Percentiles rank a stretch among this genome's conserved stretches.
These are phyloP conservation scores for Sebastes schlegelii DNA, from an alignment of 2,113 vertebrate species.

Conservation along the genomic window DNA sequence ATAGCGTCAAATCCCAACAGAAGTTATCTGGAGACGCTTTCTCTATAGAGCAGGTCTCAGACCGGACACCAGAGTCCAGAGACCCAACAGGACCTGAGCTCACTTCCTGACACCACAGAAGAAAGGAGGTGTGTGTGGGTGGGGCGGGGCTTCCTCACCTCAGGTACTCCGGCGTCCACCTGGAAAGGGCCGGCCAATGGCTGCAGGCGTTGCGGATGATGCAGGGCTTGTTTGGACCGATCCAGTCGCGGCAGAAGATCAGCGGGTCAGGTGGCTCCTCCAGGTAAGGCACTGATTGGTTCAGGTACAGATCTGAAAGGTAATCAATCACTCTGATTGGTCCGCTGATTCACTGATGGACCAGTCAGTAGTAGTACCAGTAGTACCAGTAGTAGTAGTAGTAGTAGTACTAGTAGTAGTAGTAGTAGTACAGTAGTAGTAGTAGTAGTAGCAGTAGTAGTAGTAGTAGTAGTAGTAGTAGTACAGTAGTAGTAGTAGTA, in stretches of 20 bases:
- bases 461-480: no score
- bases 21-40: no score
- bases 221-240: slow-evolving; percentile 92
- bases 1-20: no score
- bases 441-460: neutral
- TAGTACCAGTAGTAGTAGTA: neutral
- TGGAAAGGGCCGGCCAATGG: slow-evolving; percentile 92
- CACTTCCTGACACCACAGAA: neutral
- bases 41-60: no score
- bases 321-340: neutral
- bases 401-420: no score
- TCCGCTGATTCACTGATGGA: neutral
- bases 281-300: slow-evolving; percentile 83
- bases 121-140: neutral
- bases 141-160: slow-evolving; percentile 83
- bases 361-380: neutral
- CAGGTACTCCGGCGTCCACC: slow-evolving; percentile 90
- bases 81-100: neutral
- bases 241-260: slow-evolving; percentile 91
- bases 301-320: slow-evolving; percentile 87
- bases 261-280: slow-evolving; percentile 86
- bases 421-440: no score
- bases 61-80: no score
- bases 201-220: slow-evolving; percentile 88
- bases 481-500: no score